Conservation (phyloP, 2,113 vertebrate genomes). For the Pao palembangensis region DNA sequence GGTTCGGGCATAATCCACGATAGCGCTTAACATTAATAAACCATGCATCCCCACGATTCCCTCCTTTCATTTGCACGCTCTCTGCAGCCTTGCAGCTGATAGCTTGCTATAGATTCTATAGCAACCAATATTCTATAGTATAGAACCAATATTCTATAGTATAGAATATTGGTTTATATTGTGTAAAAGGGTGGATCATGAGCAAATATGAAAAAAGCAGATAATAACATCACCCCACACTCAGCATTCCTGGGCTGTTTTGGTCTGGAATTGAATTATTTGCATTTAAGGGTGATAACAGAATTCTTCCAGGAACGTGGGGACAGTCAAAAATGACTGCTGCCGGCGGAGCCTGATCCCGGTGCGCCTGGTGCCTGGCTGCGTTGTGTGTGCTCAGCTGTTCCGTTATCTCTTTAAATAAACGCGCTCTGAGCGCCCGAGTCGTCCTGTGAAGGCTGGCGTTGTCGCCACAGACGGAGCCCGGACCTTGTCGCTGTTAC, state of each 20-base stretch:
- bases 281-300: not conserved
- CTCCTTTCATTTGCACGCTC: too few species aligned
- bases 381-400: constrained; percentile 53
- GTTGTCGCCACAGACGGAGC: constrained; percentile 48
- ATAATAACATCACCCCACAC: too few species aligned
- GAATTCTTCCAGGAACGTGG: not conserved
- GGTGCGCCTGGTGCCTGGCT: not conserved
- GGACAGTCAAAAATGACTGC: not conserved
- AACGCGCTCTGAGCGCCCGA: constrained; percentile 46
- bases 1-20: too few species aligned
- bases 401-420: constrained; percentile 58
- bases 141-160: too few species aligned
- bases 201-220: too few species aligned
- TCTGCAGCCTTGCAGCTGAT: too few species aligned
- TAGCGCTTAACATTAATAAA: too few species aligned
- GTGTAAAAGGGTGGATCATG: too few species aligned
- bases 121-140: too few species aligned
- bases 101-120: too few species aligned
- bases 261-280: not conserved
- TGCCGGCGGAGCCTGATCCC: not conserved
- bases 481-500: constrained; percentile 57
- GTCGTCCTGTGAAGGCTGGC: constrained; percentile 39
- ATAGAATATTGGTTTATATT: too few species aligned
- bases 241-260: not conserved
- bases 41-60: too few species aligned